Evolutionary conservation across 2,888 invertebrate species (phyloP).

Genomic region (Neoscelio sp.): DNA sequence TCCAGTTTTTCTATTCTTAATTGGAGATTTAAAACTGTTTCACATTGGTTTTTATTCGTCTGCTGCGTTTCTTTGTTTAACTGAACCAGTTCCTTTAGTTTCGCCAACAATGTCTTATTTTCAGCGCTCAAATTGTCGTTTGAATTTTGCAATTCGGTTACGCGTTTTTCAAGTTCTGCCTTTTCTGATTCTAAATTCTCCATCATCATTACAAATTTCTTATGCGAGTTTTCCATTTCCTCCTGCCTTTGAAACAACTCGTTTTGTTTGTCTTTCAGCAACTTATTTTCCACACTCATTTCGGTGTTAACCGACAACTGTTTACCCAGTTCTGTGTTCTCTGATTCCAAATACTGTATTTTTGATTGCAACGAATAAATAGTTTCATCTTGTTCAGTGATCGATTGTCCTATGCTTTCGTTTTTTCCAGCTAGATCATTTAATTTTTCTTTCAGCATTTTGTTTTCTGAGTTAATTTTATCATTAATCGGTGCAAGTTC

Average conservation of each 20-base stretch:
- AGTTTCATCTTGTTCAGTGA: constrained; percentile 15
- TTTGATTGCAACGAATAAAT: constrained; percentile 20
- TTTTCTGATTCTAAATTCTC: constrained; percentile 8
- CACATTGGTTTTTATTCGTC: background rate
- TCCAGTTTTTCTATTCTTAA: constrained; percentile 32
- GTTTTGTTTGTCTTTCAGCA: constrained; percentile 11
- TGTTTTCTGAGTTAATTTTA: constrained; percentile 71
- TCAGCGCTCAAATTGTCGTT: constrained; percentile 49
- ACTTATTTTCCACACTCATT: constrained; percentile 5
- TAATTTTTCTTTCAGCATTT: constrained; percentile 72
- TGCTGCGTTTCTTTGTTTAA: background rate
- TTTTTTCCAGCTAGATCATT: constrained; percentile 70
- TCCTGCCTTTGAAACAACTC: constrained; percentile 23
- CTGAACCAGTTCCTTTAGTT: background rate
- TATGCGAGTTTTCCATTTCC: constrained; percentile 57
- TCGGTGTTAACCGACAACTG: constrained; percentile 16
- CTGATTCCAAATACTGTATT: constrained; percentile 23
- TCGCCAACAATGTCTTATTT: constrained; percentile 37
- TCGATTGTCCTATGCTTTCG: constrained; percentile 56
- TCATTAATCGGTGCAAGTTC: constrained; percentile 60
- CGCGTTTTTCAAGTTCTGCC: constrained; percentile 10
- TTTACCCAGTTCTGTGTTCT: constrained; percentile 21
- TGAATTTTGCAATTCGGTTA: constrained; percentile 48
- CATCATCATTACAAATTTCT: constrained; percentile 49
- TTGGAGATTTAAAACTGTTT: background rate